Evolutionary conservation across 1,140 invertebrate species (phyloP).

Genomic region (Gonatopus flavifemur): DNA sequence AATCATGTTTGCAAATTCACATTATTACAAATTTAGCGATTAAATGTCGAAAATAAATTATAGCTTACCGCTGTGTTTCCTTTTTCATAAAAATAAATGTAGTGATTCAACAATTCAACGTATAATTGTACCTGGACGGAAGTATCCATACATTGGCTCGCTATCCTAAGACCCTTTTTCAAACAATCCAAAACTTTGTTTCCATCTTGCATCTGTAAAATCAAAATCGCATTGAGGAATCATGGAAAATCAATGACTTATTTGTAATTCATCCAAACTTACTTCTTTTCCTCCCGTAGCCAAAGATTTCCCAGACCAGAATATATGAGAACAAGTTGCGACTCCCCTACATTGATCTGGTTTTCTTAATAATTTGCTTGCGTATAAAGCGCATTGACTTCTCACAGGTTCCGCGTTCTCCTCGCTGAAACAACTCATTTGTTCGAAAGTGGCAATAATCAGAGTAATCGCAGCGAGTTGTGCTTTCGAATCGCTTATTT

Average conservation of each 20-base stretch:
- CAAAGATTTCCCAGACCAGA: slow-evolving; percentile 89
- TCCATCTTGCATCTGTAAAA: slow-evolving; percentile 81
- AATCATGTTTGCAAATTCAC: slow-evolving; percentile 5
- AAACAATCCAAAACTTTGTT: slow-evolving; percentile 91
- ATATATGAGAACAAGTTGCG: slow-evolving; percentile 88
- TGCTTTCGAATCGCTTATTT: slow-evolving; percentile 96
- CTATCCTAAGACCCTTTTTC: slow-evolving; percentile 93
- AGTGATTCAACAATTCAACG: slow-evolving; percentile 92
- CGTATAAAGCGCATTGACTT: slow-evolving; percentile 91
- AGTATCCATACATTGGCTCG: slow-evolving; percentile 97
- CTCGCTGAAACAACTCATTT: slow-evolving; percentile 90
- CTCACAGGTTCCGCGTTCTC: slow-evolving; percentile 97
- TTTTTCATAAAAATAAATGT: slow-evolving; percentile 92
- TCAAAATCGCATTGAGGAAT: no score
- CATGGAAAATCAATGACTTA: slow-evolving; percentile 21
- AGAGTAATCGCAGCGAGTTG: slow-evolving; percentile 94
- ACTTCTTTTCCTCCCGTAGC: slow-evolving; percentile 70
- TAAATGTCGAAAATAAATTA: background rate
- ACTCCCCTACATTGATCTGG: slow-evolving; percentile 95
- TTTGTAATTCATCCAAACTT: slow-evolving; percentile 10
- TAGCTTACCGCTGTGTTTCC: slow-evolving; percentile 73
- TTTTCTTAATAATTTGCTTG: slow-evolving; percentile 95
- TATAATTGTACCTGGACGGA: slow-evolving; percentile 94
- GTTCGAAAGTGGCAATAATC: slow-evolving; percentile 94
- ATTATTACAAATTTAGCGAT: background rate